Evolutionary conservation across 2,888 invertebrate genomes (phyloP).

Genomic region (Ephialtes manifestator): DNA sequence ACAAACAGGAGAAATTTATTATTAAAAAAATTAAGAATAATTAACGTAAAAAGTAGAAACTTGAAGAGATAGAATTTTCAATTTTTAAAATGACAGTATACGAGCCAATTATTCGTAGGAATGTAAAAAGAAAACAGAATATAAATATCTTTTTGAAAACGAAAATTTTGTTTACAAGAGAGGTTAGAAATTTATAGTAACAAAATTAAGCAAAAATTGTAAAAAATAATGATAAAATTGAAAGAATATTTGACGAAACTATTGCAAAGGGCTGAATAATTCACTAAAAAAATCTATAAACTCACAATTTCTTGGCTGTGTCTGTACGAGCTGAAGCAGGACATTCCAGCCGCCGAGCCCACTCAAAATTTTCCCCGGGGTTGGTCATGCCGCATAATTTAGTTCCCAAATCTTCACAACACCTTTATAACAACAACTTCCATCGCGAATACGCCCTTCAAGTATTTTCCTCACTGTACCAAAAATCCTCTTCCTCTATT

Average conservation of each 20-base stretch:
- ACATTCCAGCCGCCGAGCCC: conserved; percentile 60
- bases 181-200: no score
- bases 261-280: not conserved
- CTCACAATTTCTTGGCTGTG: conserved; percentile 59
- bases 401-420: not conserved
- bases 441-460: not conserved
- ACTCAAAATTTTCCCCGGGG: conserved; percentile 59
- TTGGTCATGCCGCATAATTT: conserved; percentile 48
- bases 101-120: no score
- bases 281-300: not conserved
- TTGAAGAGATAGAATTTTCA: no score
- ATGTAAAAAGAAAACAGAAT: no score
- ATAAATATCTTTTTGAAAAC: no score
- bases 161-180: no score
- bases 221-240: not conserved
- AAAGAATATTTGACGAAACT: not conserved
- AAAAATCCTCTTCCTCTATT: not conserved
- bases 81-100: no score
- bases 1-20: no score
- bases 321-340: conserved; percentile 41
- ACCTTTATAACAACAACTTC: not conserved
- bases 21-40: no score
- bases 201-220: not conserved
- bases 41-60: no score
- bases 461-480: not conserved